Percentiles rank a stretch among this genome's conserved stretches.
Conservation (phyloP, 2,888 invertebrate species). For the Esperia sulphurella region DNA sequence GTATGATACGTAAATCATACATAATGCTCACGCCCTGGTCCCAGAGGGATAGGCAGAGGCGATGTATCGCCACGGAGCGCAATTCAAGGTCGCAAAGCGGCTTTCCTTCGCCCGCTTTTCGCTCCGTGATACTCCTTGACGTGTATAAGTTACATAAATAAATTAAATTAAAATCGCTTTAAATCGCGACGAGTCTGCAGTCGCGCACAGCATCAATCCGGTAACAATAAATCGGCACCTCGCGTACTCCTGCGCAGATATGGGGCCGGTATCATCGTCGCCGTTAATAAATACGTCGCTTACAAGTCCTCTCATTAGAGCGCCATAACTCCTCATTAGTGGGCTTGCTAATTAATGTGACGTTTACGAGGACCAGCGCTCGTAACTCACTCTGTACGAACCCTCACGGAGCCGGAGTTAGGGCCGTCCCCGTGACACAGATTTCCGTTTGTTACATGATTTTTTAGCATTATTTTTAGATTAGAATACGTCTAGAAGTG, state of each 20-base stretch:
- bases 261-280: conserved; percentile 6
- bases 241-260: neutral
- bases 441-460: neutral
- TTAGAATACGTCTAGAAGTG: neutral
- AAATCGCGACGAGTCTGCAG: neutral
- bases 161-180: neutral
- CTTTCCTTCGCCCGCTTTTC: too few species aligned
- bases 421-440: conserved; percentile 1
- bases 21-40: too few species aligned
- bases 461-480: conserved; percentile 3
- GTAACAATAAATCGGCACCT: too few species aligned
- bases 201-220: too few species aligned
- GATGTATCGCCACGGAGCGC: too few species aligned
- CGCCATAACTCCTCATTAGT: conserved; percentile 78
- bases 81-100: too few species aligned
- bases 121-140: too few species aligned
- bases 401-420: neutral
- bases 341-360: conserved; percentile 76
- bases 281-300: conserved; percentile 56
- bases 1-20: too few species aligned
- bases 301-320: conserved; percentile 72
- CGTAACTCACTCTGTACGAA: conserved; percentile 33
- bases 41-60: too few species aligned
- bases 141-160: neutral
- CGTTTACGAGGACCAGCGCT: conserved; percentile 64